Evolutionary conservation across 2,797 vertebrate genomes (phyloP), one percentile per base, ranked within the genome.

Genomic region (Sebastolobus altivelis): DNA sequence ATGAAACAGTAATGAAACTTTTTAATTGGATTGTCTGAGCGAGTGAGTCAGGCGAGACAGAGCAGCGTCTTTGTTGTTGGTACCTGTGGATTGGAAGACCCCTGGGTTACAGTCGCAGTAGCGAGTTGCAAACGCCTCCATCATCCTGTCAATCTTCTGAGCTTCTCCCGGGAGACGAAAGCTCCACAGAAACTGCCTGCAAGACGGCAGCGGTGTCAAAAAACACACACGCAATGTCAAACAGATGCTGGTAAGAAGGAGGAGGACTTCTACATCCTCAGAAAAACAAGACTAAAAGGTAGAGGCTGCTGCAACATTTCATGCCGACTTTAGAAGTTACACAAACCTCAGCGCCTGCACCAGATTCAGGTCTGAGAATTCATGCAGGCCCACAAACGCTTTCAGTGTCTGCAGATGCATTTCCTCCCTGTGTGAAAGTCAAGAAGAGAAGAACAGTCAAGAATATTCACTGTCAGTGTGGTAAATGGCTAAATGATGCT

Each of bases 111-210:
- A 99, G 88, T 95, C 93, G 73, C 97, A 99, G 92, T 99, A 99
- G 55, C 97, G 96, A 33, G 83, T 89, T 22, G 98, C 98, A 25
- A 99, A 99, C 4, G 97, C 95, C 86, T 99, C 98, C 98, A 99
- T 99, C 98, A 99, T 99, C 58, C 98, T 94, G 80, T 99, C 98
- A 12, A 99, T 99, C 95, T 99, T 99, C 95, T 99, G 98, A 1
- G 98, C 97, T 83, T 99, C 98, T 0, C 98, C 98, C 0, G 98
- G 98, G 81, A 99, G 96, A 58, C 98, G 96, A 81, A 99, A 99
- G 73, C 97, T 99, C 98, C 98, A 99, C 14, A 99, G 91, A 84
- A 99, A 99, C 93, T 99, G 98, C 77, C 98, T 99, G 77, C 74
- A 40, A 65, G 35, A 40, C 0, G 20, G 33, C 22, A 58, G 52